Base-by-base conservation (phyloP, 1,140 invertebrate genomes). In the Uloborus diversus region DNA sequence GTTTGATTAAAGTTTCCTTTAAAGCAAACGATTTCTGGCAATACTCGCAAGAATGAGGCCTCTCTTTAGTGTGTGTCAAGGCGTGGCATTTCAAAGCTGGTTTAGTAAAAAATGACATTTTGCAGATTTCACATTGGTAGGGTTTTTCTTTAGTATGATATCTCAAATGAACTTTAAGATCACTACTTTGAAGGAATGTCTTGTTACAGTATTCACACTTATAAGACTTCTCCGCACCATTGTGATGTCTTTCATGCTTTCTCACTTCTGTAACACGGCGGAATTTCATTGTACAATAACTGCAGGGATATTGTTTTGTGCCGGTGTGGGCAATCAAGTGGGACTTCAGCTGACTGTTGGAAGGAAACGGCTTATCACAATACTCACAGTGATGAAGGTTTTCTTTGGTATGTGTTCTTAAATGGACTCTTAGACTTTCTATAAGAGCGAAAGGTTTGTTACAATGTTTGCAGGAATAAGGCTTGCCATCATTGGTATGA, bases 61-160 rank as follows among this genome's bases (percentile, higher is more conserved):
- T n/a, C 20, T 96, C 94, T 51, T 97, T 97, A 51, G 94, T 96
- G 87, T 99, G 96, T 85, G 98, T 97, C 83, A 95, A 89, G 65
- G 98, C 88, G 88, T 98, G 96, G 87, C 98, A 98, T 37, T 96
- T 98, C 33, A 98, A 88, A 0, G 96, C 98, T 32, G 95, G 97
- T 84, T 89, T 89, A 84, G 90, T 89, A 5, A 90, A 89, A 42
- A 42, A 42, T 13, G 37, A 42, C 17, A 13, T 42, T 1, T 17
- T 53, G 20, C 49, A 53, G 17, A 53, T 7, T 20, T 53, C 17
- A 20, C 49, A 53, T 4, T 9, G 7, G 37, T 42, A 42, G 7
- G 20, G 49, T 20, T 53, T 53, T 4, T 53, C 49, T 17, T 20
- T 20, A 1, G 49, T n/a, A 53, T 53, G 49, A 53, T 20, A 20